Base-by-base conservation (phyloP, 2,797 vertebrate species). In the Rhabdomys pumilio region DNA sequence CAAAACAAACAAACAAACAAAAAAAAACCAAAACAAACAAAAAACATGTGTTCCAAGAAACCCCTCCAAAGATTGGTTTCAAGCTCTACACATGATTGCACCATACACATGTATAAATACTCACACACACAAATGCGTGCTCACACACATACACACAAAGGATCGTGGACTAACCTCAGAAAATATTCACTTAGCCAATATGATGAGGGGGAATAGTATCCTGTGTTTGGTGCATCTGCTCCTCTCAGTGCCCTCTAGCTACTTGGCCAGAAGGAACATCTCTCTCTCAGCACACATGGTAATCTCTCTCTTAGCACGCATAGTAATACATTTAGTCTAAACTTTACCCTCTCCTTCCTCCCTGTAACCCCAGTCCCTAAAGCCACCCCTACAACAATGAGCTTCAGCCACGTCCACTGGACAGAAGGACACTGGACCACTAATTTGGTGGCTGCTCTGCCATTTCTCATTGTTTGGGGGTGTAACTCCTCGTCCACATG, bases 401-500 rank as follows among this genome's bases (percentile, higher is more conserved):
- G 57, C 41, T 76, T 84, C 38, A 0, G 65, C 29, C 20, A 11
- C 73, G 6, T 44, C 20, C 4, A 20, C 20, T 1, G 77, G 65
- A 11, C 24, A 1, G 79, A 85, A 79, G 75, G 90, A 34, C 44
- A 57, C 47, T 75, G 61, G 88, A 29, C 88, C 82, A 55, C 81
- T 10, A 15, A 53, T 90, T 91, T 67, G 3, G 72, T 50, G 47
- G 88, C 93, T 4, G 7, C 12, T 77, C 14, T 0, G 84, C 93
- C n/a, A 6, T 90, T 1, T 80, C 90, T 86, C 55, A 22, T 81
- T 89, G 88, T 96, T 34, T 77, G 82, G 69, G 53, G n/a, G 75
- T 55, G 4, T 65, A 41, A 34, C 61, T 85, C 95, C 96, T 95
- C 93, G 92, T 96, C 93, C 93, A 83, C n/a, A 0, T 22, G 31